These are phyloP conservation scores for Gryllus longicercus DNA, from an alignment of 2,888 invertebrate genomes.

Conservation along the genomic window DNA sequence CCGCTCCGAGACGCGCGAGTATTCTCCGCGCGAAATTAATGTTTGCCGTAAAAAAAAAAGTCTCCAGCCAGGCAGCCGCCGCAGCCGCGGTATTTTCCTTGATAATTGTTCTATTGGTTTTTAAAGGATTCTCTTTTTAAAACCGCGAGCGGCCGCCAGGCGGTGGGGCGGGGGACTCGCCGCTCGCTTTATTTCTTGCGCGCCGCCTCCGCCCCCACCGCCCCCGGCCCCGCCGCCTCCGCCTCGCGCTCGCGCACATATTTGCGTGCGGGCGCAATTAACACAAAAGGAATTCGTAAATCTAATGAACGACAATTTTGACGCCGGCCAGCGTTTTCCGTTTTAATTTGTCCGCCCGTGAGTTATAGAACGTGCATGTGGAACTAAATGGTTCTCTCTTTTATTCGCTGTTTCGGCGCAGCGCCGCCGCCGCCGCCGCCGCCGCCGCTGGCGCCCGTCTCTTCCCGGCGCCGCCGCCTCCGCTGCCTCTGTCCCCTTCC, in stretches of 20 bases:
- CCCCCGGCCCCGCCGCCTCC: conserved; percentile 31
- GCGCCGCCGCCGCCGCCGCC: background rate
- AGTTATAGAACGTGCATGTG: conserved; percentile 23
- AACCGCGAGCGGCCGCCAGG: background rate
- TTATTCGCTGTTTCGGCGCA: background rate
- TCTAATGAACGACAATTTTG: conserved; percentile 23
- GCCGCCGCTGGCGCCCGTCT: background rate
- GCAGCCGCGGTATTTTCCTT: conserved; percentile 8
- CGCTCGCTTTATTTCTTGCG: conserved; percentile 10
- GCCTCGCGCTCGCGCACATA: background rate
- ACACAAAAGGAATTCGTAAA: conserved; percentile 17
- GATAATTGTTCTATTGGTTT: conserved; percentile 17
- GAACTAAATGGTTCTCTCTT: conserved; percentile 20
- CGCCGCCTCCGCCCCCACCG: conserved; percentile 33
- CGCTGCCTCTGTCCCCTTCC: background rate
- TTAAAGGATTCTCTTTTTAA: conserved; percentile 10
- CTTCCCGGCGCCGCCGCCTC: background rate
- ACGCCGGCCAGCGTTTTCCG: conserved; percentile 20
- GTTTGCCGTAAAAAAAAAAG: conserved; percentile 17
- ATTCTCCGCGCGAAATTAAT: conserved; percentile 9
- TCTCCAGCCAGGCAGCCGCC: background rate
- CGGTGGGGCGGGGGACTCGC: background rate
- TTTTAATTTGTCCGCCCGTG: conserved; percentile 23
- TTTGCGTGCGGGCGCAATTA: background rate
- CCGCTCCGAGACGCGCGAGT: background rate